phyloP scores from a whole-genome alignment of 2,888 invertebrate genomes.

The Pristionchus japonicus region DNA sequence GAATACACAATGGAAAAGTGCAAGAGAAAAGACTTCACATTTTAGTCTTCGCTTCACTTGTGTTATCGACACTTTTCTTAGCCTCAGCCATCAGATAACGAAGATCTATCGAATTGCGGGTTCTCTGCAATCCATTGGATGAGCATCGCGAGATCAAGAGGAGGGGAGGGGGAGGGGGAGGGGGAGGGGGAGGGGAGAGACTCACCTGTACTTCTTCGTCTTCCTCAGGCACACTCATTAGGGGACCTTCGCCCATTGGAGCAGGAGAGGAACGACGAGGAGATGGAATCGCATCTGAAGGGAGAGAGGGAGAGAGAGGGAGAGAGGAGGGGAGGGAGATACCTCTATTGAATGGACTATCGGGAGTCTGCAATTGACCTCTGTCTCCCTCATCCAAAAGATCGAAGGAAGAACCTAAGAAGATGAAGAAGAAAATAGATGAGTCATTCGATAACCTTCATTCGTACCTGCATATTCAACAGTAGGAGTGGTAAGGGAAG shows the following conservation, averaged over 20 bases:
- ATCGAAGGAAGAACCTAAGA: background rate
- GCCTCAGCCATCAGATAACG: background rate
- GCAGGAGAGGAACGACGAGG: slow-evolving; percentile 28
- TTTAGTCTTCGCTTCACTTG: background rate
- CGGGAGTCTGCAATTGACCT: background rate
- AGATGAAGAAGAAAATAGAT: background rate
- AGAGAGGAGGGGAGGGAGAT: background rate
- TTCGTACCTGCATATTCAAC: slow-evolving; percentile 19
- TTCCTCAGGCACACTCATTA: slow-evolving; percentile 24
- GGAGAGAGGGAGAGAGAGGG: background rate
- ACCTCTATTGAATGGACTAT: background rate
- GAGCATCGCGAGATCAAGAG: no score
- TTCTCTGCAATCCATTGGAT: slow-evolving; percentile 19
- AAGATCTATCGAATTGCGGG: slow-evolving; percentile 31
- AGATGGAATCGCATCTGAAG: background rate
- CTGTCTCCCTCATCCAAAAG: background rate
- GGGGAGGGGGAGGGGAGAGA: no score
- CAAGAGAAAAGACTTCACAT: no score
- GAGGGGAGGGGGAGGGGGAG: no score
- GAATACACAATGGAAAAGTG: no score
- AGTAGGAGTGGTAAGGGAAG: slow-evolving; percentile 25
- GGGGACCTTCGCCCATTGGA: background rate
- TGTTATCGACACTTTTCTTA: background rate
- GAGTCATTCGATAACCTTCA: background rate
- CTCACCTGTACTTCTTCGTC: slow-evolving; percentile 41